Conservation (phyloP, 2,888 invertebrate species). For the Monopis laevigella region DNA sequence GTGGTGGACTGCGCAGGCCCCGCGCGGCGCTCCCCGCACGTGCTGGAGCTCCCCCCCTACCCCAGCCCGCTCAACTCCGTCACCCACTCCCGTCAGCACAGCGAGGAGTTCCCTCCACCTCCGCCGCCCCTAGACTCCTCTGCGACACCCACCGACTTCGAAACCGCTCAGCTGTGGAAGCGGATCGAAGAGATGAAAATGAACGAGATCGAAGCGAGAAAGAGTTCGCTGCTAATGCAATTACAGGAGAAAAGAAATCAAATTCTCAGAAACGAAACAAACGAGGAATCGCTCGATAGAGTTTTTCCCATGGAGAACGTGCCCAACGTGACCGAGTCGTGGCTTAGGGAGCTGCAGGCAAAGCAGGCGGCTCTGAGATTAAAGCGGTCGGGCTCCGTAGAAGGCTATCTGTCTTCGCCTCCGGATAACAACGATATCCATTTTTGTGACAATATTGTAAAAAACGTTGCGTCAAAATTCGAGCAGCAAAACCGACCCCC, state of each 20-base stretch:
- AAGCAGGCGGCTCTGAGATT: constrained; percentile 72
- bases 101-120: constrained; percentile 91
- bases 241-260: constrained; percentile 72
- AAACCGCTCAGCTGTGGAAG: constrained; percentile 44
- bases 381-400: constrained; percentile 45
- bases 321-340: constrained; percentile 64
- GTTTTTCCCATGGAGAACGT: constrained; percentile 34
- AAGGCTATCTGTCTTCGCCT: constrained; percentile 42
- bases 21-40: constrained; percentile 43
- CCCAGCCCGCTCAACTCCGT: constrained; percentile 81
- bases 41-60: constrained; percentile 79
- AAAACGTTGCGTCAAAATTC: constrained; percentile 84
- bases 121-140: constrained; percentile 80
- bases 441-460: constrained; percentile 63
- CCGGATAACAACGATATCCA: constrained; percentile 22
- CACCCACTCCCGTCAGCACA: constrained; percentile 84
- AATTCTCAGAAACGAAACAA: constrained; percentile 61
- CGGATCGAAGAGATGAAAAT: constrained; percentile 31
- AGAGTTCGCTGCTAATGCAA: constrained; percentile 66
- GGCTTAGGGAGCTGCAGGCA: constrained; percentile 82
- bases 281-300: constrained; percentile 40
- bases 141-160: constrained; percentile 69
- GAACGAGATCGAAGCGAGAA: constrained; percentile 37
- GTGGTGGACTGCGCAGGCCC: constrained; percentile 71
- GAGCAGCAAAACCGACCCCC: constrained; percentile 56